phyloP scores from a whole-genome alignment of 2,797 vertebrate genomes.

The Prionace glauca region DNA sequence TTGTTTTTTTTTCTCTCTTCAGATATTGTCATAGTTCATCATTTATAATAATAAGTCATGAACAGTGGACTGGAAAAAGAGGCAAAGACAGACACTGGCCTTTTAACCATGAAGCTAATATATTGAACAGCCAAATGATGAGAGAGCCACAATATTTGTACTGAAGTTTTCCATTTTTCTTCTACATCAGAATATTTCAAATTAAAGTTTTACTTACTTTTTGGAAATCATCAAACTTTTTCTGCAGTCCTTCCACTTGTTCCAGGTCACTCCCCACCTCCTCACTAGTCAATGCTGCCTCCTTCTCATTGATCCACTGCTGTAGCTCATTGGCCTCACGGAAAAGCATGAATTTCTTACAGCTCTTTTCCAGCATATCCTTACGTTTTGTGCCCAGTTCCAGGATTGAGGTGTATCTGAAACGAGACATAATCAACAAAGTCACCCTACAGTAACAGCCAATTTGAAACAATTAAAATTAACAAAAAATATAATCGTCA shows the following conservation, averaged over 20 bases:
- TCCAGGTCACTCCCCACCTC: conserved; percentile 92
- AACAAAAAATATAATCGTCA: neutral
- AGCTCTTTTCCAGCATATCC: conserved; percentile 96
- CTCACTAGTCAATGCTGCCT: conserved; percentile 81
- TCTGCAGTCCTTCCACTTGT: conserved; percentile 97
- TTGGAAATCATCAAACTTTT: conserved; percentile 99
- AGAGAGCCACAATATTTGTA: neutral
- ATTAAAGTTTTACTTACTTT: conserved; percentile 63
- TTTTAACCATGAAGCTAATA: neutral
- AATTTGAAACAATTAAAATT: neutral
- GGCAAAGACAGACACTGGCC: neutral
- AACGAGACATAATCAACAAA: neutral
- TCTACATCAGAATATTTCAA: neutral
- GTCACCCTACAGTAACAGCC: neutral
- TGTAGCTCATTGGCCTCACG: conserved; percentile 92
- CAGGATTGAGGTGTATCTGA: conserved; percentile 81
- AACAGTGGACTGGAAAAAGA: neutral
- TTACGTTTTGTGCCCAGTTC: conserved; percentile 93
- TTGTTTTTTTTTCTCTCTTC: no score
- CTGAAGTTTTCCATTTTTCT: neutral
- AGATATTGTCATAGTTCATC: no score
- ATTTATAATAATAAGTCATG: no score
- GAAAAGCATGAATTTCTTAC: conserved; percentile 98
- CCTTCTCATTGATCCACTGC: conserved; percentile 98
- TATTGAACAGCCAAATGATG: neutral